Base-by-base conservation (phyloP, 1,140 invertebrate species). In the Augochlora pura region DNA sequence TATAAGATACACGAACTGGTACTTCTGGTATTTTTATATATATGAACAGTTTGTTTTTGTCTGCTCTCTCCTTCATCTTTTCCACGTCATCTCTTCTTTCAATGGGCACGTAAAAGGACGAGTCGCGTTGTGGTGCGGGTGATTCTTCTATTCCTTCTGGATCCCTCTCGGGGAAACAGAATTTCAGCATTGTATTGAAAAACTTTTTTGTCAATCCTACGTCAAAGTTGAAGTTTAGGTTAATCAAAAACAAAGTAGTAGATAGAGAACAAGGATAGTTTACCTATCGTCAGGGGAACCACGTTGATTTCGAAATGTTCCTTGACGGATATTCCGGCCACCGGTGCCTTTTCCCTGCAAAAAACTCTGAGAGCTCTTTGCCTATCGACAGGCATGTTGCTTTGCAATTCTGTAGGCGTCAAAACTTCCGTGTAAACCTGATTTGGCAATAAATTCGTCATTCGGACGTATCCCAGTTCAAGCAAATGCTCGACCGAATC, bases 21-120 rank as follows among this genome's bases (percentile, higher is more conserved):
- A 99, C 98, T 94, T 99, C 98, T 0, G 99, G 98, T 87, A 98
- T 97, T 94, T 99, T 99, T 38, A 99, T 99, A 90, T 99, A 99
- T 80, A 99, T 97, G 91, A 99, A 99, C 39, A 99, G 94, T 93
- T 99, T 99, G 93, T 99, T 99, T 91, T 99, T 99, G 83, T 99
- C 98, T 0, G 99, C 99, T 86, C 99, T 94, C 93, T 99, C 96
- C 94, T 98, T 99, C 98, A 99, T 99, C 92, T 98, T 99, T 91
- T 99, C 98, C 1, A 99, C 98, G 90, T 99, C 98, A 91, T 99
- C 98, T 88, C 96, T 96, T 84, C 95, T 95, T 75, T 97, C 96
- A 63, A 97, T 96, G 73, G 96, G 96, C 1, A 98, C 96, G 92
- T 98, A 98, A 92, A 98, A 98, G 87, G 96, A 97, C 0, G 97